These are phyloP conservation scores for Drosophila subobscura DNA, from an alignment of 1,140 invertebrate species.

Conservation along the genomic window DNA sequence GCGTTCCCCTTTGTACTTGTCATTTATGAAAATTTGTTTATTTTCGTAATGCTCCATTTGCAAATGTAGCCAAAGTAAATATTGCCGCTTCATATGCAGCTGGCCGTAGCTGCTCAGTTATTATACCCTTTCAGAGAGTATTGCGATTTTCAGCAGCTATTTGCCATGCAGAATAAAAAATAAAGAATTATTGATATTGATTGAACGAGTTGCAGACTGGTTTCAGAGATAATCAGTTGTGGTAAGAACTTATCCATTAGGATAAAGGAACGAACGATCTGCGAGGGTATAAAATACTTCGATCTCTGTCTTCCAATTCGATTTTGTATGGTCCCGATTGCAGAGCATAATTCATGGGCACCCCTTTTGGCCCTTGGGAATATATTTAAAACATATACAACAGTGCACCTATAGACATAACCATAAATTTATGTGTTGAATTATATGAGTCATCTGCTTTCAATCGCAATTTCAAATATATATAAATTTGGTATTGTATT, in stretches of 20 bases:
- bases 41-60: slow-evolving; percentile 83
- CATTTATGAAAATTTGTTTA: slow-evolving; percentile 83
- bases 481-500: slow-evolving; percentile 6
- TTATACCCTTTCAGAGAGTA: too few relatives aligned
- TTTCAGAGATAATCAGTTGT: too few relatives aligned
- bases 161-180: slow-evolving; percentile 1
- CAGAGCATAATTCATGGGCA: slow-evolving; percentile 68
- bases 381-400: slow-evolving; percentile 26
- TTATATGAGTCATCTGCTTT: neutral
- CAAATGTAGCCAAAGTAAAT: slow-evolving; percentile 83
- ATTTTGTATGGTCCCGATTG: slow-evolving; percentile 65
- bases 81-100: slow-evolving; percentile 70
- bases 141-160: too few relatives aligned
- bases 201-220: slow-evolving; percentile 3
- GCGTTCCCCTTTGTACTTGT: slow-evolving; percentile 73
- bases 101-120: slow-evolving; percentile 9
- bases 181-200: too few relatives aligned
- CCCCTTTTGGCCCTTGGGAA: slow-evolving; percentile 11
- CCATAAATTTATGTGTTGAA: neutral
- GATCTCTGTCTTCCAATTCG: slow-evolving; percentile 6
- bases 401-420: neutral
- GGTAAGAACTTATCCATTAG: neutral
- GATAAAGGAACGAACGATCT: neutral
- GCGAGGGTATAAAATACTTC: too few relatives aligned
- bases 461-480: neutral